These are phyloP conservation scores for Synaphobranchus kaupii DNA, from an alignment of 2,797 vertebrate genomes.

Conservation along the genomic window DNA sequence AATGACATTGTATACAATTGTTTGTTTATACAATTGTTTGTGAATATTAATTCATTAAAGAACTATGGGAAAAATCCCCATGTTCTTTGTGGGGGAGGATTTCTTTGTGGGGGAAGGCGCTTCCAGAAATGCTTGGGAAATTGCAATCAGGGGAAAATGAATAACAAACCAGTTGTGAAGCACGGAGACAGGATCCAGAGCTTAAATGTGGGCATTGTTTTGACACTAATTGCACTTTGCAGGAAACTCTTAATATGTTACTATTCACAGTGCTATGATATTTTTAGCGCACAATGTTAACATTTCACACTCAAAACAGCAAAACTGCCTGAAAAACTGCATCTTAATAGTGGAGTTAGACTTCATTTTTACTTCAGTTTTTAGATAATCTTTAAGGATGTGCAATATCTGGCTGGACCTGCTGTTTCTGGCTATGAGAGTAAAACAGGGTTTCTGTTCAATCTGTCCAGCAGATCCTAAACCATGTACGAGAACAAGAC, in stretches of 20 bases:
- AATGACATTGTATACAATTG: background rate
- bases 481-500: too few species aligned
- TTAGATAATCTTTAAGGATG: background rate
- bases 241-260: slow-evolving; percentile 44
- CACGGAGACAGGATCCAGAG: slow-evolving; percentile 38
- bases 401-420: too few species aligned
- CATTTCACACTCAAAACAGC: background rate
- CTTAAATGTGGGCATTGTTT: slow-evolving; percentile 53
- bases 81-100: background rate
- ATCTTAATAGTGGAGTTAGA: background rate
- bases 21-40: background rate
- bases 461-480: too few species aligned
- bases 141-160: slow-evolving; percentile 47
- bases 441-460: too few species aligned
- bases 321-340: background rate
- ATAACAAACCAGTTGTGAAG: slow-evolving; percentile 7
- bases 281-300: slow-evolving; percentile 33
- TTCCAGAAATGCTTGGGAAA: slow-evolving; percentile 48
- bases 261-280: slow-evolving; percentile 38
- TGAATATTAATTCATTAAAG: background rate
- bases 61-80: background rate
- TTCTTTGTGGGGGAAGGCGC: background rate
- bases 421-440: too few species aligned
- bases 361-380: background rate
- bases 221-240: slow-evolving; percentile 52